phyloP scores from a whole-genome alignment of 2,113 vertebrate genomes.

The Gracilinanus agilis region DNA sequence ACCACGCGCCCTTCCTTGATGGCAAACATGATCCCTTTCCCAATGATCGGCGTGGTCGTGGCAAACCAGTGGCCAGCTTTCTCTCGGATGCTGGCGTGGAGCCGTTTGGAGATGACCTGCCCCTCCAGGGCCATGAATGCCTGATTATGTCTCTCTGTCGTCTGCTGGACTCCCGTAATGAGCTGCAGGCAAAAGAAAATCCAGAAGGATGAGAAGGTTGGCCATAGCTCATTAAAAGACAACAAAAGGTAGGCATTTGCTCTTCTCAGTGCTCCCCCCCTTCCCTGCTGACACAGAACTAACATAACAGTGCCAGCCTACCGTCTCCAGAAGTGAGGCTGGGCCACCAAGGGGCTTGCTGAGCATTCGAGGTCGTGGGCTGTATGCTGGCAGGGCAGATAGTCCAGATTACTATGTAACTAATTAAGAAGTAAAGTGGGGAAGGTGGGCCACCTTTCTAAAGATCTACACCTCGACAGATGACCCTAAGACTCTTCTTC shows the following conservation, averaged over 20 bases:
- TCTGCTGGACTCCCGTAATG: slow-evolving; percentile 97
- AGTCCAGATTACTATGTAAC: neutral
- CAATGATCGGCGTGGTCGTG: slow-evolving; percentile 94
- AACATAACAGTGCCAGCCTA: neutral
- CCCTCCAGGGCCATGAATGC: slow-evolving; percentile 98
- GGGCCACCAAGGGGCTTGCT: neutral
- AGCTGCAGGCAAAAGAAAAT: slow-evolving; percentile 85
- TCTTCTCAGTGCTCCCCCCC: neutral
- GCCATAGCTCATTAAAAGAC: neutral
- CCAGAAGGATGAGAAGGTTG: slow-evolving; percentile 50
- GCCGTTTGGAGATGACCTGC: slow-evolving; percentile 93
- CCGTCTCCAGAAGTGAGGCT: neutral
- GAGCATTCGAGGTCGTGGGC: neutral
- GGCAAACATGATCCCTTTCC: slow-evolving; percentile 96
- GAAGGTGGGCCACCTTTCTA: neutral
- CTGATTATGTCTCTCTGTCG: slow-evolving; percentile 96
- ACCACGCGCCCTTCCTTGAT: slow-evolving; percentile 95
- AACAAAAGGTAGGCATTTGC: neutral
- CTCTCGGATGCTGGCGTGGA: slow-evolving; percentile 89
- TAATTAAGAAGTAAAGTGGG: neutral
- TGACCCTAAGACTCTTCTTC: fast-evolving
- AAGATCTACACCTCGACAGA: neutral
- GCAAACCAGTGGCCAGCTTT: slow-evolving; percentile 98
- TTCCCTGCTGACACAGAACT: fast-evolving
- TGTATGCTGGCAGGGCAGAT: neutral